These are phyloP conservation scores for Urophycis tenuis DNA, from an alignment of 2,797 vertebrate species.

Conservation along the genomic window DNA sequence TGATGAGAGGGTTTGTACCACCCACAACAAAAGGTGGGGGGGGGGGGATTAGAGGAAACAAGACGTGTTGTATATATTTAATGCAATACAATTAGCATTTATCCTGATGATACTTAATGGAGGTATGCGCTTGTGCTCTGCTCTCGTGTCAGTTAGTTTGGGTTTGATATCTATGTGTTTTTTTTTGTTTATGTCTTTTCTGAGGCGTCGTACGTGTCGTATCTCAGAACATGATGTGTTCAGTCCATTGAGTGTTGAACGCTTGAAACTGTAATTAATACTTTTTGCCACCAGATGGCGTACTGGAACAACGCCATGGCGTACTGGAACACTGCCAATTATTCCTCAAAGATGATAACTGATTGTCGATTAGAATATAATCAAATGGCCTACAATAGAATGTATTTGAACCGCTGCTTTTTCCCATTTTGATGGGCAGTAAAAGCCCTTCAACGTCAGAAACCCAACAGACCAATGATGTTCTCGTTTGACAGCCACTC, in stretches of 20 bases:
- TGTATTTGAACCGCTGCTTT: neutral
- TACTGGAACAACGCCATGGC: neutral
- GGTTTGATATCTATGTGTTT: neutral
- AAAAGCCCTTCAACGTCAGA: too few species aligned
- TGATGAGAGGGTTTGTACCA: too few species aligned
- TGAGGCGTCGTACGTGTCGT: neutral
- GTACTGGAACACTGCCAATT: neutral
- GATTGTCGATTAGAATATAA: neutral
- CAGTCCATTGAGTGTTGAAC: neutral
- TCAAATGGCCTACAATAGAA: neutral
- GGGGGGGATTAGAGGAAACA: neutral
- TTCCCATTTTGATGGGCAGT: neutral
- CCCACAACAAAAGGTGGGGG: neutral
- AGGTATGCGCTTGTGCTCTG: neutral
- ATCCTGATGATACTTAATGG: neutral
- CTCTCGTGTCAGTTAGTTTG: neutral
- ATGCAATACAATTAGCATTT: neutral
- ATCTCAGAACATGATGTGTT: neutral
- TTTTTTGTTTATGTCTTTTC: neutral
- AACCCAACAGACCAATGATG: too few species aligned
- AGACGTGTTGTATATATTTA: neutral
- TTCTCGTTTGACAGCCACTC: too few species aligned
- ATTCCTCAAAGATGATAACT: neutral
- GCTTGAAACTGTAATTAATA: neutral
- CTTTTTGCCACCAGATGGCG: neutral